Evolutionary conservation across 2,888 invertebrate genomes (phyloP).

Genomic region (Pseudococcus longispinus): DNA sequence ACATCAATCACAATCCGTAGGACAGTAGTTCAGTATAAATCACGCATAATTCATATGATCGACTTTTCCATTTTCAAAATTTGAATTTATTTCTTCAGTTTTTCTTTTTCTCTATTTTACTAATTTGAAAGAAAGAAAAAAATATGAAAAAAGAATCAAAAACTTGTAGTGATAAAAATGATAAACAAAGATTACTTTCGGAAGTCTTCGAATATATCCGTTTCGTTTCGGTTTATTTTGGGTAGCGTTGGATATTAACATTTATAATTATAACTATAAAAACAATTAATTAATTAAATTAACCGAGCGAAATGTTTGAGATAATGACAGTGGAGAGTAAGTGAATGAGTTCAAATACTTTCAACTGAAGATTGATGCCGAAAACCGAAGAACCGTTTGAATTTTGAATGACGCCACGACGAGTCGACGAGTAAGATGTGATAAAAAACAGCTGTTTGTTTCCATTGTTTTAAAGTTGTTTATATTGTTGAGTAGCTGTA

Average conservation of each 20-base stretch:
- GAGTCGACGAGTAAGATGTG: not conserved
- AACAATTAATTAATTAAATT: too few relatives aligned
- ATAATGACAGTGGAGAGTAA: too few relatives aligned
- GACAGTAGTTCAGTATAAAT: not conserved
- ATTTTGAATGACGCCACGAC: not conserved
- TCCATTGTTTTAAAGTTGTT: constrained; percentile 7
- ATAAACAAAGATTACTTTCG: too few relatives aligned
- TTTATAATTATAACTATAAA: too few relatives aligned
- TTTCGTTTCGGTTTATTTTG: too few relatives aligned
- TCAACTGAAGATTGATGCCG: not conserved
- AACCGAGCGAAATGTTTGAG: too few relatives aligned
- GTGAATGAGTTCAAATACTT: too few relatives aligned
- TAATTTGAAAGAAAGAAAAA: too few relatives aligned
- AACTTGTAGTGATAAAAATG: not conserved
- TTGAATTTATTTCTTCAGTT: not conserved
- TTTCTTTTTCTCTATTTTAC: too few relatives aligned
- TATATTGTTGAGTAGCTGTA: not conserved
- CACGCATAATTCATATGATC: not conserved
- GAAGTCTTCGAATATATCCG: too few relatives aligned
- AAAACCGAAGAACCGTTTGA: not conserved
- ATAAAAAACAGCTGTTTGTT: constrained; percentile 19
- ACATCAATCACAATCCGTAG: too few relatives aligned
- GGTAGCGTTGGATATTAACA: too few relatives aligned
- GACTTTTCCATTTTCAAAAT: not conserved
- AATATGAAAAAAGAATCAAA: not conserved